Percentiles rank a stretch among this genome's conserved stretches.
Evolutionary conservation across 2,888 invertebrate genomes (phyloP).

Genomic region (Protodeltote pygarga): DNA sequence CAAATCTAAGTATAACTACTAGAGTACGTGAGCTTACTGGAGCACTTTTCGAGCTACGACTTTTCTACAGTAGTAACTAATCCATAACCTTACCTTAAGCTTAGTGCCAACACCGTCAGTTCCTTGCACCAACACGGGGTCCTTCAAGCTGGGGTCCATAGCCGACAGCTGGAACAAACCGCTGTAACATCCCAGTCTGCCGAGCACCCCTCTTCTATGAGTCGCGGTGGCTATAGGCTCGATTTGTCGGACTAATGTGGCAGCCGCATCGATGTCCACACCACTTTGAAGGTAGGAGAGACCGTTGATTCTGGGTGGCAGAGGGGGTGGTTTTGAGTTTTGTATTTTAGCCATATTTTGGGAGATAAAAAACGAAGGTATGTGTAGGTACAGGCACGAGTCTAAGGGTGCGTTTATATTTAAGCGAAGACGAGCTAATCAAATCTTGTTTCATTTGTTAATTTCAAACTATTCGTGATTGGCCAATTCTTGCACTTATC

Average conservation of each 20-base stretch:
- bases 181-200: slow-evolving; percentile 96
- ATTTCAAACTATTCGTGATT: no score
- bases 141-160: slow-evolving; percentile 88
- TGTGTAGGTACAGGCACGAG: no score
- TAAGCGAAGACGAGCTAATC: no score
- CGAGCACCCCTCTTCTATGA: slow-evolving; percentile 91
- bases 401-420: no score
- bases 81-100: slow-evolving; percentile 89
- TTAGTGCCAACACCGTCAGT: slow-evolving; percentile 99
- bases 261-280: slow-evolving; percentile 97
- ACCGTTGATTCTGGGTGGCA: slow-evolving; percentile 83
- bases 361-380: no score
- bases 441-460: no score
- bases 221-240: slow-evolving; percentile 94
- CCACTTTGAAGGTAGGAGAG: slow-evolving; percentile 96
- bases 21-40: no score
- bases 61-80: no score
- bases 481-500: no score
- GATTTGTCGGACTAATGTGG: slow-evolving; percentile 93
- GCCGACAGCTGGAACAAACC: slow-evolving; percentile 95
- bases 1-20: no score
- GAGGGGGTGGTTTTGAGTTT: slow-evolving; percentile 9
- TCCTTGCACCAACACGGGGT: slow-evolving; percentile 96
- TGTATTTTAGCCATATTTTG: no score
- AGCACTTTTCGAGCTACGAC: no score